phyloP scores from a whole-genome alignment of 2,888 invertebrate species.

The Trissolcus brochymenae region DNA sequence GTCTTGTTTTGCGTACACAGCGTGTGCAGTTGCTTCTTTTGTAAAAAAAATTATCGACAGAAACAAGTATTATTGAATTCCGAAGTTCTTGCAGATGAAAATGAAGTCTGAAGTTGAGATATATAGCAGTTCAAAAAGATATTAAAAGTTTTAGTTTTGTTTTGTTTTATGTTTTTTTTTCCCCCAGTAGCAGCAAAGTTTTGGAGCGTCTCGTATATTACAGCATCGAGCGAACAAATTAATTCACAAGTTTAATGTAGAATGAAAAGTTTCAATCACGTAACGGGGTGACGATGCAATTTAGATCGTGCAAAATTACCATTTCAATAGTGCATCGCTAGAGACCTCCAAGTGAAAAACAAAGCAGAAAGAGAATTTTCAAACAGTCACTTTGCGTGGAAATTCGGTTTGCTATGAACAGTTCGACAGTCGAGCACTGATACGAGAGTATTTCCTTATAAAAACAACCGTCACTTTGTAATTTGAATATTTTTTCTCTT shows the following conservation, averaged over 20 bases:
- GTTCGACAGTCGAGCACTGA: conserved; percentile 6
- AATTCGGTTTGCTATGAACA: conserved; percentile 4
- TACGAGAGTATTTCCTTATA: conserved; percentile 2
- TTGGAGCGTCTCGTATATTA: conserved; percentile 7
- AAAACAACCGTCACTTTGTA: conserved; percentile 2
- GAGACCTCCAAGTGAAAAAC: conserved; percentile 10
- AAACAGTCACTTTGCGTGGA: conserved; percentile 11
- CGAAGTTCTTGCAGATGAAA: conserved; percentile 2
- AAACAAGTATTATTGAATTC: too few relatives aligned
- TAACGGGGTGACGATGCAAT: conserved; percentile 15
- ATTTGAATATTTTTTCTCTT: conserved; percentile 8
- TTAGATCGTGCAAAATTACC: conserved; percentile 17
- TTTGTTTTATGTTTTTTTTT: background rate
- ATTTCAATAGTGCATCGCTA: conserved; percentile 8
- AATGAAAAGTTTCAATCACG: conserved; percentile 35
- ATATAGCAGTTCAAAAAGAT: conserved; percentile 18
- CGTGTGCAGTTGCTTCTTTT: too few relatives aligned
- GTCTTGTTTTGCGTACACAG: too few relatives aligned
- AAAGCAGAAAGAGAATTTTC: conserved; percentile 5
- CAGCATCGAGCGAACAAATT: conserved; percentile 24
- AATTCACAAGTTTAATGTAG: conserved; percentile 18
- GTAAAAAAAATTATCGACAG: too few relatives aligned
- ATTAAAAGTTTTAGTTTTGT: conserved; percentile 31
- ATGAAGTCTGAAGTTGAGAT: conserved; percentile 15
- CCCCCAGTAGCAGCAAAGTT: conserved; percentile 18